Evolutionary conservation across 1,140 invertebrate species (phyloP), one percentile per base, ranked within the genome.

Genomic region (Adoxophyes honmai): DNA sequence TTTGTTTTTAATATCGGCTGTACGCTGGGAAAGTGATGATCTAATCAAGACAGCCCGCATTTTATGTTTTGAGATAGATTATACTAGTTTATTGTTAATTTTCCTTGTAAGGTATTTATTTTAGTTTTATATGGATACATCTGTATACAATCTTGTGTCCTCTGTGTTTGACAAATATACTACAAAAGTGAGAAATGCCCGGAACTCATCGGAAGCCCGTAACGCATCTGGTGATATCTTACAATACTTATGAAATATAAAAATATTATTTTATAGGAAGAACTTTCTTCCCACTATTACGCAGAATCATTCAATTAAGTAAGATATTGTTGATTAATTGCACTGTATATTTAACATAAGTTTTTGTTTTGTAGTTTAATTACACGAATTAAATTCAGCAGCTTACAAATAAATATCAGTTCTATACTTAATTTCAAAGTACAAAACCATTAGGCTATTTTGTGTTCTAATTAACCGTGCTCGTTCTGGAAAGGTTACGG

Each of bases 71-170:
- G 64, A 75, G 68, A 61, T 74, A 76, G 66, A 71, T 70, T 77
- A 78, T 74, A 71, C 77, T 77, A 84, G 78, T 73, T 66, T 86
- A 78, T 81, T 75, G 73, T 83, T 85, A 78, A 79, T 73, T 75
- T 83, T 67, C 78, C 81, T 81, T 64, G 75, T 86, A 88, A 88
- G 85, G 78, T 88, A 88, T 88, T 88, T 88, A 88, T 88, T 88
- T 88, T 88, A 88, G 86, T 85, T 79, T 81, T 77, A 74, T 78
- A 78, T 82, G 85, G 85, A 88, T 88, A 88, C 86, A 81, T 66
- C 75, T 83, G 86, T 88, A 88, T 88, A 86, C 86, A 88, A 85
- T 62, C 61, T 63, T 68, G 73, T 77, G 68, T 73, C 73, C 64
- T 62, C 66, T 67, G 67, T 72, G 73, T 68, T 66, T 55, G 68